Conservation (phyloP, 2,113 vertebrate genomes). For the Periophthalmus modestus region DNA sequence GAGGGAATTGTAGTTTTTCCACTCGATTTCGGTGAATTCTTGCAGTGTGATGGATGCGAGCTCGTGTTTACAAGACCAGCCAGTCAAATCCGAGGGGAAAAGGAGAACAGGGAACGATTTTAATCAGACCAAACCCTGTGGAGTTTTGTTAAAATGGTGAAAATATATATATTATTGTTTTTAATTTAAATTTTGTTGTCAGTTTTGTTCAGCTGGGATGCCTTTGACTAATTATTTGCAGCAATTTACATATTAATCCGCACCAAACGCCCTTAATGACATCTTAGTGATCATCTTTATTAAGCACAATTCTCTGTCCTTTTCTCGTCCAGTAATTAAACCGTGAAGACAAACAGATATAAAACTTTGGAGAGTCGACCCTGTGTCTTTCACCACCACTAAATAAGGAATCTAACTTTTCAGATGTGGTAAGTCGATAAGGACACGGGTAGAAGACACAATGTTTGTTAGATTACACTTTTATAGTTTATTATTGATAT, state of each 20-base stretch:
- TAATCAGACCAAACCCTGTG: background rate
- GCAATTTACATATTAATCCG: background rate
- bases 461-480: background rate
- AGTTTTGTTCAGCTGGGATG: background rate
- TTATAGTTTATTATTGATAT: background rate
- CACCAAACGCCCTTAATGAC: background rate
- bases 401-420: background rate
- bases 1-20: conserved; percentile 18
- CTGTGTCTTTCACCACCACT: background rate
- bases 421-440: too few species aligned
- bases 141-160: too few species aligned
- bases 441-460: too few species aligned
- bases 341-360: background rate
- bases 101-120: conserved; percentile 9
- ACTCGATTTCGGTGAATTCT: conserved; percentile 39
- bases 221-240: background rate
- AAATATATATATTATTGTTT: background rate
- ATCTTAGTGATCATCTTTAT: background rate
- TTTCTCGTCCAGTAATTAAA: background rate
- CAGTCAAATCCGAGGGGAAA: conserved; percentile 19
- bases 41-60: conserved; percentile 53
- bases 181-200: background rate
- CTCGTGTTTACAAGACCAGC: conserved; percentile 35
- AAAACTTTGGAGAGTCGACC: background rate
- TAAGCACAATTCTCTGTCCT: background rate